phyloP scores from a whole-genome alignment of 2,888 invertebrate species.

The Sinohyriopsis cumingii region DNA sequence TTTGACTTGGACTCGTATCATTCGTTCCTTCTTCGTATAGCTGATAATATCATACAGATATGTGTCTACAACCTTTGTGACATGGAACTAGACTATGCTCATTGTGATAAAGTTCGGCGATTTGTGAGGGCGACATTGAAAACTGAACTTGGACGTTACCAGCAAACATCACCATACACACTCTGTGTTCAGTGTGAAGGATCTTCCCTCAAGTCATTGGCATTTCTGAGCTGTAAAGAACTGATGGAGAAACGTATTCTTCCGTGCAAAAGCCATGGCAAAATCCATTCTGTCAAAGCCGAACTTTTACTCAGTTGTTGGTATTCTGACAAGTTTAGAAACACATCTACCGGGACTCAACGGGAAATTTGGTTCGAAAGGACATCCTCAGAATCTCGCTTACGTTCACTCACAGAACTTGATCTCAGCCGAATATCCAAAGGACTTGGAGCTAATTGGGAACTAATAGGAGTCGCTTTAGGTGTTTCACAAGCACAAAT shows the following conservation, averaged over 20 bases:
- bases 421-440: conserved; percentile 34
- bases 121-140: conserved; percentile 25
- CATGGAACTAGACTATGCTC: conserved; percentile 17
- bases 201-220: conserved; percentile 12
- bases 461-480: conserved; percentile 30
- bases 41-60: conserved; percentile 23
- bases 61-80: conserved; percentile 28
- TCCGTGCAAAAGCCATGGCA: conserved; percentile 28
- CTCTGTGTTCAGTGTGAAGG: conserved; percentile 28
- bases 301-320: conserved; percentile 22
- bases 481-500: conserved; percentile 29
- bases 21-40: conserved; percentile 23
- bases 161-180: conserved; percentile 30
- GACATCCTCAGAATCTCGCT: conserved; percentile 14
- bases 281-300: conserved; percentile 22
- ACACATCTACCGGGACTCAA: conserved; percentile 6
- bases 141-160: conserved; percentile 32
- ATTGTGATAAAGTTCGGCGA: conserved; percentile 32
- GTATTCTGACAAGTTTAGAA: conserved; percentile 34
- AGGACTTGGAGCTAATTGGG: conserved; percentile 39
- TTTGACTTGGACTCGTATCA: conserved; percentile 30
- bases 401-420: conserved; percentile 20
- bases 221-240: conserved; percentile 29
- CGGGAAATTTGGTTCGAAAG: conserved; percentile 27
- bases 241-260: conserved; percentile 28